These are phyloP conservation scores for Falco peregrinus DNA, from an alignment of 2,797 vertebrate genomes.

Conservation along the genomic window DNA sequence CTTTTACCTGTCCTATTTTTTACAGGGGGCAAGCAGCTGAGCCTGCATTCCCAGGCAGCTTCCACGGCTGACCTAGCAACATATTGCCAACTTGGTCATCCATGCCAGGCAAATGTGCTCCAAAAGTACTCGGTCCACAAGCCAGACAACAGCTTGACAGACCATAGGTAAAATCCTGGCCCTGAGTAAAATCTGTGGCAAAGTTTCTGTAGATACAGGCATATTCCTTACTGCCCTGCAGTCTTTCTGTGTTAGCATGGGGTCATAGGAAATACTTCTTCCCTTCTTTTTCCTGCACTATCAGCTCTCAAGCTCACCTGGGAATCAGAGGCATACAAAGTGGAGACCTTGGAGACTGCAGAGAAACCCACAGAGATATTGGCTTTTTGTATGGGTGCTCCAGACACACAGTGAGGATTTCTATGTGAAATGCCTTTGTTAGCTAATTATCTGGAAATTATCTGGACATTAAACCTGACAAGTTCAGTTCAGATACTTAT, in stretches of 20 bases:
- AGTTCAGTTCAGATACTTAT: neutral
- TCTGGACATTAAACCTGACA: neutral
- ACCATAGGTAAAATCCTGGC: neutral
- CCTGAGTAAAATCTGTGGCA: neutral
- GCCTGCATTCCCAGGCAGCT: neutral
- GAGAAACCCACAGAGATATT: neutral
- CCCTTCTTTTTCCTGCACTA: neutral
- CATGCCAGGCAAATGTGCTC: neutral
- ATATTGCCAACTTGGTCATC: neutral
- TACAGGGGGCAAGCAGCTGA: neutral
- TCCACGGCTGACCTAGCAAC: neutral
- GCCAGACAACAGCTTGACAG: neutral
- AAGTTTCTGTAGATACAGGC: neutral
- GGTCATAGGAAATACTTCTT: neutral
- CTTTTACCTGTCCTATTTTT: conserved; percentile 44
- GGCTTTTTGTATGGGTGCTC: neutral
- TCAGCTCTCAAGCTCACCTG: neutral
- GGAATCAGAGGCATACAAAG: neutral
- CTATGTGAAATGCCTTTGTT: neutral
- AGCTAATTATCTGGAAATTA: neutral
- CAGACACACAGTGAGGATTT: neutral
- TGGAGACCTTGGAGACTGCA: neutral
- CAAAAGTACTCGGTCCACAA: neutral
- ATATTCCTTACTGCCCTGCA: neutral
- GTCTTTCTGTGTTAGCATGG: neutral